Evolutionary conservation across 1,140 invertebrate genomes (phyloP), one percentile per base, ranked within the genome.

Genomic region (Lysiphlebus fabarum): DNA sequence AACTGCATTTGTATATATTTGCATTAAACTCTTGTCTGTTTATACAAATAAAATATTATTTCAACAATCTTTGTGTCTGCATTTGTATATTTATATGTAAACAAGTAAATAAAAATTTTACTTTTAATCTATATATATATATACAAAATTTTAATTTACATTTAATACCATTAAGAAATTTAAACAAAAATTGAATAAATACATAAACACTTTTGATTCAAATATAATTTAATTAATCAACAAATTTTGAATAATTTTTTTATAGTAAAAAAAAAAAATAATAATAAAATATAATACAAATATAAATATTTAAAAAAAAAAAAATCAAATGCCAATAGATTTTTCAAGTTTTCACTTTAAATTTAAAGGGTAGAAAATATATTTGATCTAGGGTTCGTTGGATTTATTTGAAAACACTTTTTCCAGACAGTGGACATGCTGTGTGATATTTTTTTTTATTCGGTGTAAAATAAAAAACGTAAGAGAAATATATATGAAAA

Each of bases 371-470:
- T 26, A 26, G 17, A 26, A 26, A 26, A 26, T 26, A 26, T 26
- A 26, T 26, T 26, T 26, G 17, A 26, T 0, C 4, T 7, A 56
- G 33, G 45, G 45, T 40, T 45, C 62, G 66, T 9, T n/a, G 64
- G 62, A 68, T 68, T 68, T 68, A 67, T 66, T 59, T 62, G 62
- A 51, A 61, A 64, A 67, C 63, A 57, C 56, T 61, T 61, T 51
- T 51, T 51, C 36, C 49, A n/a, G 33, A 34, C 36, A 36, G 49
- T 51, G 49, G 49, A 51, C 49, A 51, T 12, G 49, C 34, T 40
- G 6, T 51, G 47, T 36, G 2, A 7, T 34, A 26, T 26, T 26
- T 10, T 49, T n/a, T 9, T 34, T 49, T 49, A 49, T 34, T 49
- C 33, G 36, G 33, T 49, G 17, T 9, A 49, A 26, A 26, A 1